Percentiles rank a stretch among this genome's conserved stretches.
These are phyloP conservation scores for Pseudochaenichthys georgianus DNA, from an alignment of 2,797 vertebrate species.

Conservation along the genomic window DNA sequence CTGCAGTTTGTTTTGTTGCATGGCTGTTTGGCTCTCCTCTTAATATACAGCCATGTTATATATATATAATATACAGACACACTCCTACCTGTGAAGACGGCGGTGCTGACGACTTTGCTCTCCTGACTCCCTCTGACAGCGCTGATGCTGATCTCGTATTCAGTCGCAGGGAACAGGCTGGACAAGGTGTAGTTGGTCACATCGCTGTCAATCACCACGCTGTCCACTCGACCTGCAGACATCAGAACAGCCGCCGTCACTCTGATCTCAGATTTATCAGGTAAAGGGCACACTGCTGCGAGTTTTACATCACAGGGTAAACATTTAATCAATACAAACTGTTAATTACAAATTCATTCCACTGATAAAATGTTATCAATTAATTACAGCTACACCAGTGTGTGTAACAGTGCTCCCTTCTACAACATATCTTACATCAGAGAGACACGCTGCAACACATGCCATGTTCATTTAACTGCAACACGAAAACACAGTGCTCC, in stretches of 20 bases:
- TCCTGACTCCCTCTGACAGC: constrained; percentile 91
- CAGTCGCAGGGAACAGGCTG: constrained; percentile 91
- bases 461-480: constrained; percentile 60
- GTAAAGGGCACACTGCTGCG: not conserved
- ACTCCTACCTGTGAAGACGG: constrained; percentile 72
- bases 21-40: not conserved
- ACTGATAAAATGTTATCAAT: constrained; percentile 61
- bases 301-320: constrained; percentile 23
- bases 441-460: constrained; percentile 44
- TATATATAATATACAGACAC: not conserved
- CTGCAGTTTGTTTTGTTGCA: not conserved
- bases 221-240: constrained; percentile 90
- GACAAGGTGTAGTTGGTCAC: constrained; percentile 89
- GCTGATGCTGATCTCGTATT: constrained; percentile 92
- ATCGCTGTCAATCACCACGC: constrained; percentile 89
- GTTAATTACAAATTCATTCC: constrained; percentile 60
- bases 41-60: not conserved
- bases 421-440: constrained; percentile 35
- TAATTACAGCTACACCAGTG: constrained; percentile 47
- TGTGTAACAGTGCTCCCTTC: constrained; percentile 15
- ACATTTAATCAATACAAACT: constrained; percentile 40
- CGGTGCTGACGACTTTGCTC: constrained; percentile 88
- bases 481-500: constrained; percentile 26
- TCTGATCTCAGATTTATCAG: constrained; percentile 3
- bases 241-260: not conserved